Base-by-base conservation (phyloP, 2,797 vertebrate genomes). In the Chelonia mydas region DNA sequence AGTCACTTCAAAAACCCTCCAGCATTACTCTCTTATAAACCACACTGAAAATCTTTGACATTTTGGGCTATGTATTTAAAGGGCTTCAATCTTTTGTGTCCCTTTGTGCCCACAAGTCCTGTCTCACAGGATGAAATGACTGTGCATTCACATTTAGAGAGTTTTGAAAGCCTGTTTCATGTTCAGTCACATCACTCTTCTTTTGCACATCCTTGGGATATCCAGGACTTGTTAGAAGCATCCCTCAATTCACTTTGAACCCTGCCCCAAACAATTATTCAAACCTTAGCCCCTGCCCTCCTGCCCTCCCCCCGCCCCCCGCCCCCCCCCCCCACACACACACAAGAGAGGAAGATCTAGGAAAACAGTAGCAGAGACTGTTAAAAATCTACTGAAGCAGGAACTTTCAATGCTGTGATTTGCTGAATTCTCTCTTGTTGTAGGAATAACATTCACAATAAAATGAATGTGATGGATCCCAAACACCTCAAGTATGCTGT, bases 341-440 rank as follows among this genome's bases (percentile, higher is more conserved):
- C 6, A 11, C 55, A 81, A 17, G 17, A 28, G 25, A 13, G 19
- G 15, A 28, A n/a, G 13, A 33, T 49, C 25, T 3, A 47, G 15
- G 33, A 65, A 74, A 55, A 25, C 37, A 31, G 27, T 51, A 54
- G 11, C 50, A 53, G 5, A 17, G 85, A 16, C 65, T 0, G 0
- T 57, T 79, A 77, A 81, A 89, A 88, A 54, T n/a, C 61, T n/a
- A 83, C 33, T 33, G 57, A 84, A 94, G 65, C 28, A 90, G 19
- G 72, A 10, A 13, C 49, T 5, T 3, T 16, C 28, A 83, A 47
- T 21, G 31, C 25, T 87, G n/a, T 12, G 81, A 87, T 13, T 15
- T 13, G 5, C 27, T 31, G 1, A 0, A 1, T 84, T 87, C 50
- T 21, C 15, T 59, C 81, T 89, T 1, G 0, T 10, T 49, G 23